phyloP scores from a whole-genome alignment of 2,113 vertebrate genomes.

The Lepus europaeus region DNA sequence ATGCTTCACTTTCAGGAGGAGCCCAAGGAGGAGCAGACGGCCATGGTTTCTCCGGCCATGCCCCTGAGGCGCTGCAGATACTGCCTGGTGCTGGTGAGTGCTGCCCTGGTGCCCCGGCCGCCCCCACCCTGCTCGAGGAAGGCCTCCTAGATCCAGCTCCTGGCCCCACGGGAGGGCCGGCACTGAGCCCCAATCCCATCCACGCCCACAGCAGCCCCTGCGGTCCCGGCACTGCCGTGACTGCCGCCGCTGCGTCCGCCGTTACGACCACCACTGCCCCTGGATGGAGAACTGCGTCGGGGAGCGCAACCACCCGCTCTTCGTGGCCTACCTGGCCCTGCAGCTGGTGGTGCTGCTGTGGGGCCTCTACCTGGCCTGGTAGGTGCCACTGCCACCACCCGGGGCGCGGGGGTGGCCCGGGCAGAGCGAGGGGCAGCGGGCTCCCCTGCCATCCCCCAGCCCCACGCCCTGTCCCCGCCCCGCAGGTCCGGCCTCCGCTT shows the following conservation, averaged over 20 bases:
- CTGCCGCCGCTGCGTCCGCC: conserved; percentile 94
- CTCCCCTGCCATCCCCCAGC: background rate
- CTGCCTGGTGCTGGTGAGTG: conserved; percentile 94
- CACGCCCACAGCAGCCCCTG: conserved; percentile 93
- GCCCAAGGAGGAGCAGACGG: conserved; percentile 88
- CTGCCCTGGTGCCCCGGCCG: background rate
- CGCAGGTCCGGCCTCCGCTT: conserved; percentile 93
- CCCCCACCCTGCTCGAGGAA: background rate
- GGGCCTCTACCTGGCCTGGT: conserved; percentile 94
- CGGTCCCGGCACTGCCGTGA: conserved; percentile 94
- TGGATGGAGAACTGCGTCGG: conserved; percentile 98
- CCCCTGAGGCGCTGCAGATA: conserved; percentile 92
- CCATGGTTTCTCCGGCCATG: conserved; percentile 85
- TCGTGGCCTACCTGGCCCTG: conserved; percentile 91
- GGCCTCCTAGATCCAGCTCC: background rate
- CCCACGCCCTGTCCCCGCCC: background rate
- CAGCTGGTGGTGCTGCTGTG: conserved; percentile 94
- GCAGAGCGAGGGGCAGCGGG: background rate
- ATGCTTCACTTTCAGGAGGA: conserved; percentile 84
- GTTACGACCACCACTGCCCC: conserved; percentile 97
- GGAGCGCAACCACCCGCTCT: conserved; percentile 95
- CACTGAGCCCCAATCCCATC: too few relatives aligned
- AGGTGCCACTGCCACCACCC: conserved; percentile 66
- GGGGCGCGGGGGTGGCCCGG: background rate
- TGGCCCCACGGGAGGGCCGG: too few relatives aligned